Percentiles rank a stretch among this genome's conserved stretches.
phyloP scores from a whole-genome alignment of 2,797 vertebrate species.

The Hybognathus amarus region DNA sequence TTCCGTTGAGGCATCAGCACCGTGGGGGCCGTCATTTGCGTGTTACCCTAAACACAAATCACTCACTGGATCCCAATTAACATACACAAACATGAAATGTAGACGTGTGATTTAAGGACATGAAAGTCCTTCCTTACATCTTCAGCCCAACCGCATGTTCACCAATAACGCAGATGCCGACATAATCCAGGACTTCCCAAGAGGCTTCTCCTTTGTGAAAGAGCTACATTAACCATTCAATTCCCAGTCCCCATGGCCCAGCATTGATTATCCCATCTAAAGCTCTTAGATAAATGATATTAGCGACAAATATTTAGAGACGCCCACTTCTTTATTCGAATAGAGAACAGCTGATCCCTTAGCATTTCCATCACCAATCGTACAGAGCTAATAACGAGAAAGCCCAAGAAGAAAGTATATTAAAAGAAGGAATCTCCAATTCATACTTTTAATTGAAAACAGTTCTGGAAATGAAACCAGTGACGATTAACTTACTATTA shows the following conservation, averaged over 20 bases:
- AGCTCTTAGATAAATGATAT: conserved; percentile 40
- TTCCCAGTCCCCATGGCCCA: conserved; percentile 36
- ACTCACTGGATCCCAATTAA: conserved; percentile 72
- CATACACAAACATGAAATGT: conserved; percentile 70
- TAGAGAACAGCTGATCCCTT: neutral
- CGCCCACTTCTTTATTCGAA: neutral
- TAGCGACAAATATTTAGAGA: conserved; percentile 13
- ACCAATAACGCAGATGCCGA: conserved; percentile 60
- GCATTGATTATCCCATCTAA: conserved; percentile 32
- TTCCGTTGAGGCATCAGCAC: conserved; percentile 55
- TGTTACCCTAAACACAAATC: conserved; percentile 67
- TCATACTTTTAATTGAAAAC: neutral
- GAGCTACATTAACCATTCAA: conserved; percentile 52
- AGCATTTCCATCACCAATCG: neutral
- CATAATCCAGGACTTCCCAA: conserved; percentile 66
- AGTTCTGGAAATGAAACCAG: neutral
- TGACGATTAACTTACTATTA: neutral
- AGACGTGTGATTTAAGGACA: conserved; percentile 76
- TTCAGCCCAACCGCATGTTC: conserved; percentile 53
- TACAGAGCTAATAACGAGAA: neutral
- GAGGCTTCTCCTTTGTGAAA: conserved; percentile 66
- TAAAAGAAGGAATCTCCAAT: neutral
- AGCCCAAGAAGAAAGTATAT: neutral
- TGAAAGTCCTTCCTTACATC: conserved; percentile 71
- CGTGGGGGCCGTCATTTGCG: conserved; percentile 71